Evolutionary conservation across 2,888 invertebrate species (phyloP), one percentile per base, ranked within the genome.

Genomic region (Ectemnius lituratus): DNA sequence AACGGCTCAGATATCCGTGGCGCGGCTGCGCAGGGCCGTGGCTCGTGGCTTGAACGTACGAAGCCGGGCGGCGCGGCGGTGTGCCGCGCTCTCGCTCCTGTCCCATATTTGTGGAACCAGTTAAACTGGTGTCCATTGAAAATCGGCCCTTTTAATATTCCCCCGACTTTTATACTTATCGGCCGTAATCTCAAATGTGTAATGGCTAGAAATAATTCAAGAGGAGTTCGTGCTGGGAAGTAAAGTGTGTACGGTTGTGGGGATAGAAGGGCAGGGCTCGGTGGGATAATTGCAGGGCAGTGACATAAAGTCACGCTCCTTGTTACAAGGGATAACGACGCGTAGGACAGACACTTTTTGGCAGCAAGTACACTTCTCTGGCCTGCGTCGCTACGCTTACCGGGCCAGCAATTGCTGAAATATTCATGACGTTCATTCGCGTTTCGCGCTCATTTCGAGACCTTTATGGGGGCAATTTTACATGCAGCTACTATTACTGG

Each of bases 61-160:
- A 23, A 23, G 23, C 23, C 23, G 49, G 59, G 56, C 67, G 58
- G 56, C 60, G 63, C 57, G 75, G 64, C 62, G 70, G 67, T 62
- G 64, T 70, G 57, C 27, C 11, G 58, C 46, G 47, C 68, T 23
- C 28, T 64, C 62, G 67, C 60, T 64, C 63, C 60, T 76, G 78
- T 76, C 70, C 78, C 65, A 76, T 78, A 78, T 76, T 73, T 67
- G 67, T 61, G 63, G 73, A 76, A 78, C 78, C 73, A 76, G 78
- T 76, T 67, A 73, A 68, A 73, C 78, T 73, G 77, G 73, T 76
- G 70, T n/a, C 11, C 47, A 62, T 52, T 62, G 56, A 62, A 72
- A 64, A 70, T 14, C 57, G 62, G 37, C 37, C 59, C 45, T 66
- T 74, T 66, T 57, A 37, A 37, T 57, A 47, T 64, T 64, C 37